These are phyloP conservation scores for Ridgeia piscesae DNA, from an alignment of 1,140 invertebrate species.

Conservation along the genomic window DNA sequence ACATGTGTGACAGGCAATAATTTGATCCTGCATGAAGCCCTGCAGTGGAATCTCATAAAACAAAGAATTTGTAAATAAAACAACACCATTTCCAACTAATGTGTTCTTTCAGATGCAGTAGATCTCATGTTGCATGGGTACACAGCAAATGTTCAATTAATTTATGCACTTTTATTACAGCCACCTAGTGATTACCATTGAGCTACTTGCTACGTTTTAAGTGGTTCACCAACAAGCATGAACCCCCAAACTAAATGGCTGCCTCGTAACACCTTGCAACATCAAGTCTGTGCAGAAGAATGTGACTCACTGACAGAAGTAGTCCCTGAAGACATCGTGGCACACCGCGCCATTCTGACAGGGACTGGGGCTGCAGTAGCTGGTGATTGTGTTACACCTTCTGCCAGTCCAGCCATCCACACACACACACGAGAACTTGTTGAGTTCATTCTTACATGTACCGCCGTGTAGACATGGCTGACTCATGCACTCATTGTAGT, in stretches of 20 bases:
- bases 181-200: not conserved
- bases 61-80: not conserved
- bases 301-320: not conserved
- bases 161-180: not conserved
- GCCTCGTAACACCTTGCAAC: no score
- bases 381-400: not conserved
- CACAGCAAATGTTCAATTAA: not conserved
- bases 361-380: not conserved
- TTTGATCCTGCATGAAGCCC: no score
- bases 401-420: not conserved
- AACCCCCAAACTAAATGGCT: not conserved
- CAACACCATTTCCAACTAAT: not conserved
- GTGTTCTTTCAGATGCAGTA: not conserved
- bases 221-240: not conserved
- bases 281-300: not conserved
- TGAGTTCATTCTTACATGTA: not conserved
- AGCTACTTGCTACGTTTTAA: not conserved
- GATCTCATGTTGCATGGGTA: no score
- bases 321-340: not conserved
- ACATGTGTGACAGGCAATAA: no score
- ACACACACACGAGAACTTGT: not conserved
- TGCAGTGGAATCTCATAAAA: not conserved
- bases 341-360: not conserved
- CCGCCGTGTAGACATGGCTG: not conserved
- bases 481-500: no score